These are phyloP conservation scores for Austrofundulus limnaeus DNA, from an alignment of 2,113 vertebrate species.

Conservation along the genomic window DNA sequence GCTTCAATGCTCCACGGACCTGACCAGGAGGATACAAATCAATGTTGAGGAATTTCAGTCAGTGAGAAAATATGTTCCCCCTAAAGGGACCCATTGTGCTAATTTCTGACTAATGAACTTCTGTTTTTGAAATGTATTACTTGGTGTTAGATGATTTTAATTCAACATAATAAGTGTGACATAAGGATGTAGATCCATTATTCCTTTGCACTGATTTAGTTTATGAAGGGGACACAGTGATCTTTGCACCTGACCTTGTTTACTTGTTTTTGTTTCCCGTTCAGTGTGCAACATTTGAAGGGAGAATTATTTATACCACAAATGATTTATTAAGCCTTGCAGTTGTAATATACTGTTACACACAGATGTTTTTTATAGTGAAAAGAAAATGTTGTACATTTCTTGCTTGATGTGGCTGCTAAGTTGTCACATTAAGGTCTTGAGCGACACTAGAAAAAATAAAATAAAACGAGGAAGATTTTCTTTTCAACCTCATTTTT, in stretches of 20 bases:
- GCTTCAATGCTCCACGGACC: slow-evolving; percentile 75
- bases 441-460: background rate
- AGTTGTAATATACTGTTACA: no score
- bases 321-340: background rate
- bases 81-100: no score
- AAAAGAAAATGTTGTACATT: background rate
- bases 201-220: no score
- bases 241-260: background rate
- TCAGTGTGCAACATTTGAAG: background rate
- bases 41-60: background rate
- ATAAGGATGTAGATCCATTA: no score
- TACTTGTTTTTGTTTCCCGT: background rate
- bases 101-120: no score
- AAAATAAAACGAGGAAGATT: background rate
- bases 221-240: no score
- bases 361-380: background rate
- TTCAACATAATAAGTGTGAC: no score
- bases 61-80: background rate
- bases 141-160: no score
- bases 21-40: slow-evolving; percentile 20
- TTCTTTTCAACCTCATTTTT: background rate
- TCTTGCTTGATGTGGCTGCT: background rate
- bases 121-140: no score
- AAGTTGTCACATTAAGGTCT: background rate
- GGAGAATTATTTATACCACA: background rate